A percentile compares a stretch with the other conserved stretches of the same genome.
phyloP scores from a whole-genome alignment of 2,113 vertebrate genomes.

The Phocoena sinus region DNA sequence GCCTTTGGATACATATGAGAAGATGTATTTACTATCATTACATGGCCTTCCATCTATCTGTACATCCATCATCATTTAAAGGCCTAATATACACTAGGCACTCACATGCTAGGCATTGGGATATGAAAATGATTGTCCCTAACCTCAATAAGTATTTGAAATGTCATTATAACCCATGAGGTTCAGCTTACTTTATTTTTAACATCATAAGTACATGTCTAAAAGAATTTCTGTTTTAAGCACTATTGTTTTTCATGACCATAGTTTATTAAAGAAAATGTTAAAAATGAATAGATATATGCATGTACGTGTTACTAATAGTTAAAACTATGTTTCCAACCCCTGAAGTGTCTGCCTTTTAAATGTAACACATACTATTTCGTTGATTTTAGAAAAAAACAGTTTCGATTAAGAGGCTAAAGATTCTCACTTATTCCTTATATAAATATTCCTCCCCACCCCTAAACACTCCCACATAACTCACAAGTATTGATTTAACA shows the following conservation, averaged over 20 bases:
- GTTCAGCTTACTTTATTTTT: conserved; percentile 22
- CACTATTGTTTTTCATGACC: conserved; percentile 37
- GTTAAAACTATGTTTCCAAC: conserved; percentile 58
- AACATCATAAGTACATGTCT: conserved; percentile 9
- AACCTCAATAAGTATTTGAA: neutral
- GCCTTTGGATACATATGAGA: neutral
- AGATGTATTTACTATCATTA: neutral
- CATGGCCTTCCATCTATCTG: neutral
- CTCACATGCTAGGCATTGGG: neutral
- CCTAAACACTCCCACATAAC: neutral
- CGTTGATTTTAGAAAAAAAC: neutral
- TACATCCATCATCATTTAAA: neutral
- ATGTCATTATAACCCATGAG: neutral
- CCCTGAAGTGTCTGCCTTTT: conserved; percentile 47
- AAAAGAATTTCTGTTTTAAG: conserved; percentile 25
- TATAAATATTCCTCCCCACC: neutral
- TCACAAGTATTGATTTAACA: neutral
- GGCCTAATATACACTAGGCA: neutral
- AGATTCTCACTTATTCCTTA: neutral
- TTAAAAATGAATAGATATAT: conserved; percentile 44
- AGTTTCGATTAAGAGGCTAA: neutral
- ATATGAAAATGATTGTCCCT: neutral
- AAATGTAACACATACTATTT: conserved; percentile 27
- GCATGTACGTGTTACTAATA: conserved; percentile 53
- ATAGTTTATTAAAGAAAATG: conserved; percentile 59